phyloP scores from a whole-genome alignment of 2,888 invertebrate species.

The Drosophila anomalata region DNA sequence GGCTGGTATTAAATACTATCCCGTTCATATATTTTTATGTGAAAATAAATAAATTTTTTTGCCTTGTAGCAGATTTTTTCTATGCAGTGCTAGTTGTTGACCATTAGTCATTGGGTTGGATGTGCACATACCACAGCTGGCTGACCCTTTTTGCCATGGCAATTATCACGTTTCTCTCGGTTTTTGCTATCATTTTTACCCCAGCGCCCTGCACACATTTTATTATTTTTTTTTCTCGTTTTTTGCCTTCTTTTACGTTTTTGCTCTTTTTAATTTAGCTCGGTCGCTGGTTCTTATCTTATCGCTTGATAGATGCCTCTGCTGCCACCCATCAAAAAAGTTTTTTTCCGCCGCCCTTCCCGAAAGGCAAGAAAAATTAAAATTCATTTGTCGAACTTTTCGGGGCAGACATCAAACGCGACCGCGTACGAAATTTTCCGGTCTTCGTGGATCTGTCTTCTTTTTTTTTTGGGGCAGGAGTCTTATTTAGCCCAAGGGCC shows the following conservation, averaged over 20 bases:
- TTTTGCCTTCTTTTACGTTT: conserved; percentile 4
- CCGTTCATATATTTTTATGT: conserved; percentile 8
- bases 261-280: conserved; percentile 41
- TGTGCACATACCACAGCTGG: conserved; percentile 47
- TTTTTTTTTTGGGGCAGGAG: not conserved
- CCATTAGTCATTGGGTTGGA: conserved; percentile 42
- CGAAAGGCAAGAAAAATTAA: conserved; percentile 37
- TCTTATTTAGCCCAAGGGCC: conserved; percentile 14
- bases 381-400: conserved; percentile 49
- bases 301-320: conserved; percentile 41
- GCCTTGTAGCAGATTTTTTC: conserved; percentile 4
- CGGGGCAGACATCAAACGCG: conserved; percentile 48
- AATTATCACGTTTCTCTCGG: conserved; percentile 68
- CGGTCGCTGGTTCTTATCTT: conserved; percentile 39
- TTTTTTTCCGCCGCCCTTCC: conserved; percentile 9
- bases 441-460: conserved; percentile 13
- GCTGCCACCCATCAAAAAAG: conserved; percentile 30
- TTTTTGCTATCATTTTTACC: conserved; percentile 40
- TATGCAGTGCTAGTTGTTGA: conserved; percentile 38
- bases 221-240: conserved; percentile 19
- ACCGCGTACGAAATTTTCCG: conserved; percentile 38
- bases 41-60: not conserved
- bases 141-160: conserved; percentile 70
- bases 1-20: not conserved
- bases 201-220: conserved; percentile 3